Conservation (phyloP, 2,797 vertebrate species). For the Poecilia wingei region DNA sequence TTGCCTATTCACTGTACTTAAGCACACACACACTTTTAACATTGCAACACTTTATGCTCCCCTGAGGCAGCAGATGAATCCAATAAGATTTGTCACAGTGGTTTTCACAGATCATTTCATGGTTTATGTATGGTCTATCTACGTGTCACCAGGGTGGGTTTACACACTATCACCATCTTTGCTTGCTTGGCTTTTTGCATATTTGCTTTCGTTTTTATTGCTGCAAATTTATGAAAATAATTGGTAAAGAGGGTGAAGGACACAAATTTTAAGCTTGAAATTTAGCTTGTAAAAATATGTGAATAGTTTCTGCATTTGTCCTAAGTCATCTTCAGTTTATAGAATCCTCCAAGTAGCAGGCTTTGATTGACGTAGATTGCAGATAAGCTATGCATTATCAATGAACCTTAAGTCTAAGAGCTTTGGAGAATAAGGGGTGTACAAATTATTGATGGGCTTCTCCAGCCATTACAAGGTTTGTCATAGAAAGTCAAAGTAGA, state of each 20-base stretch:
- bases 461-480: conserved; percentile 14
- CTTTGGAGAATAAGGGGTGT: conserved; percentile 7
- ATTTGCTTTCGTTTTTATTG: neutral
- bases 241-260: neutral
- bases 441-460: conserved; percentile 11
- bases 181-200: neutral
- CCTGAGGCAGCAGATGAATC: conserved; percentile 36
- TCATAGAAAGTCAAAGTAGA: conserved; percentile 28
- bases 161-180: neutral
- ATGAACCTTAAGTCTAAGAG: conserved; percentile 9
- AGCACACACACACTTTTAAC: conserved; percentile 5
- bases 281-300: conserved; percentile 15
- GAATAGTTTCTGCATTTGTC: conserved; percentile 6
- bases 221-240: neutral
- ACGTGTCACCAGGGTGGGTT: conserved; percentile 5
- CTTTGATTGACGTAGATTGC: conserved; percentile 12
- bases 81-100: conserved; percentile 37
- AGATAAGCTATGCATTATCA: conserved; percentile 1
- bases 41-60: conserved; percentile 31
- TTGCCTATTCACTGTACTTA: neutral
- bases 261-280: conserved; percentile 11
- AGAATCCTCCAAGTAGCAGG: conserved; percentile 12
- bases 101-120: conserved; percentile 33
- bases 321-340: neutral
- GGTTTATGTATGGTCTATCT: conserved; percentile 19